phyloP scores from a whole-genome alignment of 2,113 vertebrate genomes.

The Cathartes aura region DNA sequence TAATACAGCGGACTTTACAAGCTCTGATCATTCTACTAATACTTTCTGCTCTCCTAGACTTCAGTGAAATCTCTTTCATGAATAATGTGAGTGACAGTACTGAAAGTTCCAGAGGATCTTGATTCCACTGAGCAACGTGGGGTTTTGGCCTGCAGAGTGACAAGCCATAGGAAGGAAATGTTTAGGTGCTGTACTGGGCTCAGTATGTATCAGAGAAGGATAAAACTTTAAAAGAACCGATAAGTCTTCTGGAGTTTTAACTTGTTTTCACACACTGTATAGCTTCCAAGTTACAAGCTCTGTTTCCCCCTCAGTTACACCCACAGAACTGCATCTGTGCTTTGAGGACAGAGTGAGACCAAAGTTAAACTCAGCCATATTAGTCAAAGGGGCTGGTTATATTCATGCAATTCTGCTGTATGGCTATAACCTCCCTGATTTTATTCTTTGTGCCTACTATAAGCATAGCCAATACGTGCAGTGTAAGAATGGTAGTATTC shows the following conservation, averaged over 20 bases:
- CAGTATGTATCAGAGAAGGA: neutral
- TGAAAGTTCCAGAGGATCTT: neutral
- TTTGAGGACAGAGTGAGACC: neutral
- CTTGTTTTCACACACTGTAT: conserved; percentile 14
- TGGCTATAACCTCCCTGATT: neutral
- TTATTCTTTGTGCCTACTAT: neutral
- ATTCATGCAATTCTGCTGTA: neutral
- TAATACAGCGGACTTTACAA: neutral
- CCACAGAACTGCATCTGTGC: neutral
- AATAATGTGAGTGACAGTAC: neutral
- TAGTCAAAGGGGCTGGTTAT: neutral
- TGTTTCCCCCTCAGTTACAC: conserved; percentile 1
- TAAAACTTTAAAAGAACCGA: neutral
- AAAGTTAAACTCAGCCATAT: neutral
- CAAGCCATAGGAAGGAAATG: neutral
- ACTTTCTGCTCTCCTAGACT: neutral
- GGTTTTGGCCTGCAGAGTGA: conserved; percentile 1
- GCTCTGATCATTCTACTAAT: conserved; percentile 14
- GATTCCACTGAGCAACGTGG: neutral
- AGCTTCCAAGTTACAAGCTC: conserved; percentile 21
- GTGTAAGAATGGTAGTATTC: neutral
- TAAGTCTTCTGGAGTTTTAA: neutral
- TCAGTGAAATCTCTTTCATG: neutral
- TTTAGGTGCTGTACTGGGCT: neutral
- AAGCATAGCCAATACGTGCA: neutral